Base-by-base conservation (phyloP, 2,113 vertebrate genomes). In the Litocranius walleri region DNA sequence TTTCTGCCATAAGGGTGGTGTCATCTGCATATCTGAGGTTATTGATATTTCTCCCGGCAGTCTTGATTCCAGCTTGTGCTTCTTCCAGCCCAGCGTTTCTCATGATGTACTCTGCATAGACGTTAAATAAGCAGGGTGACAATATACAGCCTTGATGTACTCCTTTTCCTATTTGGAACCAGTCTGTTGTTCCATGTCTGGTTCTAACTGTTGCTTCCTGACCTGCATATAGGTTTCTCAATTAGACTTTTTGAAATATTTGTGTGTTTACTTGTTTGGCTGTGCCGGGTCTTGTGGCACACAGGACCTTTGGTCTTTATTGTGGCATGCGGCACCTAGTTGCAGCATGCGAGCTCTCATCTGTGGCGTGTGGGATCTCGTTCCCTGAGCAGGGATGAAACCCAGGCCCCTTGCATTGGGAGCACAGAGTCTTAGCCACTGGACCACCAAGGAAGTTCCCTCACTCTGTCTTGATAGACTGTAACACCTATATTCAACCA, bases 1-100 rank as follows among this genome's bases (percentile, higher is more conserved):
- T 25, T 57, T 25, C 56, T 57, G 56, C 56, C 56, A 11, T 57
- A 57, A 57, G 56, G 56, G 23, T 57, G 56, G 9, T 57, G 9
- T 57, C 56, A 57, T 57, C 56, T 57, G 56, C 23, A 11, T 57
- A 57, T 57, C 56, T 57, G 23, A 57, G 23, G 23, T 57, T 10
- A 27, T 59, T 25, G 57, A 59, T 10, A 11, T 27, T 59, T 59
- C 57, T 59, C 57, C 57, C 0, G 0, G 4, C 57, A 27, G 0
- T 59, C 57, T 59, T 59, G 9, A 59, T 59, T 59, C 57, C 57
- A 59, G 57, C 57, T 59, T 59, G 57, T 59, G 57, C 10, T 59
- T 57, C 23, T 57, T 59, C 57, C 57, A 59, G 57, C 0, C 57
- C 23, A 59, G 23, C 4, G 4, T 59, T 59, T 27, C 57, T 27